Conservation (phyloP, 1,140 invertebrate genomes). For the Pseudomyrmex pallidus region DNA sequence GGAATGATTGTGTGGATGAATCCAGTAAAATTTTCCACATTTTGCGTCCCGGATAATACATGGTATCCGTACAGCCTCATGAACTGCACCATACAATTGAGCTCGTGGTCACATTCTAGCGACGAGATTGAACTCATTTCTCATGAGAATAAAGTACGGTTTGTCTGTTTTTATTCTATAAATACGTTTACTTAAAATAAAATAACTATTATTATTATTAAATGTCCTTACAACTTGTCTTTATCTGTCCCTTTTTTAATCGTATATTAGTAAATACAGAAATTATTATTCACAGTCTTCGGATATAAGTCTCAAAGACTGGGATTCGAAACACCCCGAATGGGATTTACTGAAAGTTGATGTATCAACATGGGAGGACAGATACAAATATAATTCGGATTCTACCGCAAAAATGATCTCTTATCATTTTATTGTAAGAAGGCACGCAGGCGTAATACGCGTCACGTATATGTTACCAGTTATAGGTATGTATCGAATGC, state of each 20-base stretch:
- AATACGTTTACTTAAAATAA: neutral
- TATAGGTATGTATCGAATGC: constrained; percentile 78
- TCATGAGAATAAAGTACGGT: constrained; percentile 20
- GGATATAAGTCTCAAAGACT: constrained; percentile 64
- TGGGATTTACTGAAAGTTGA: constrained; percentile 80
- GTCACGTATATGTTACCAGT: constrained; percentile 78
- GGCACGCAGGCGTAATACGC: constrained; percentile 75
- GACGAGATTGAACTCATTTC: constrained; percentile 84
- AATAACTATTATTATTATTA: too few relatives aligned
- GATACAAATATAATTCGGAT: constrained; percentile 71
- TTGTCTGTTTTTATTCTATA: neutral
- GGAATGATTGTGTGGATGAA: constrained; percentile 74
- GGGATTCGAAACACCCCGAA: constrained; percentile 76
- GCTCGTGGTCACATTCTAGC: constrained; percentile 86
- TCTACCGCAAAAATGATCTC: constrained; percentile 80
- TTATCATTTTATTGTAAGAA: constrained; percentile 80
- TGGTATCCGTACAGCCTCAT: constrained; percentile 81
- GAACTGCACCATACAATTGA: constrained; percentile 77
- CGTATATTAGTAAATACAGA: neutral
- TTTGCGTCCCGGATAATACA: constrained; percentile 76
- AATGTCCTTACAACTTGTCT: neutral
- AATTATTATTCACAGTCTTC: constrained; percentile 32
- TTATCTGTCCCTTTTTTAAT: neutral
- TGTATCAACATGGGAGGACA: constrained; percentile 27
- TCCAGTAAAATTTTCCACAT: constrained; percentile 39